These are phyloP conservation scores for Bos javanicus DNA, from an alignment of 2,113 vertebrate genomes.

Conservation along the genomic window DNA sequence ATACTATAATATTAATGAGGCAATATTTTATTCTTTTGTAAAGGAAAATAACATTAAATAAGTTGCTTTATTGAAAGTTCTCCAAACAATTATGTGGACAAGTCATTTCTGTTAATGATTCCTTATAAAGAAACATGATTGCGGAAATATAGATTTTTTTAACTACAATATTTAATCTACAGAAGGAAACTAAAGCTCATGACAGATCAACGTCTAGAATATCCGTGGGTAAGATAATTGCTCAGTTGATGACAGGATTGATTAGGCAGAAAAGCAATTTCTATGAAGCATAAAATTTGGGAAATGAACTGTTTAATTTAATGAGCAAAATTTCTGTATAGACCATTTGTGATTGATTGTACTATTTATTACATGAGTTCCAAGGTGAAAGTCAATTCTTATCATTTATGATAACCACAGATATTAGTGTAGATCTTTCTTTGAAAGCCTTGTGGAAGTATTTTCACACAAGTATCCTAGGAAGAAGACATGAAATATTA, in stretches of 20 bases:
- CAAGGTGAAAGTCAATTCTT: slow-evolving; percentile 35
- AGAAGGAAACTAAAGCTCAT: slow-evolving; percentile 35
- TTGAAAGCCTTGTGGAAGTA: slow-evolving; percentile 14
- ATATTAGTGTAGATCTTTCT: slow-evolving; percentile 10
- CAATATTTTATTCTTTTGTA: background rate
- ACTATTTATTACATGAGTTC: slow-evolving; percentile 11
- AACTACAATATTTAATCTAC: slow-evolving; percentile 31
- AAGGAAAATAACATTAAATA: slow-evolving; percentile 6
- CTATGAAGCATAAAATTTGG: slow-evolving; percentile 38
- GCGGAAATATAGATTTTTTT: background rate
- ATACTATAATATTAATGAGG: background rate
- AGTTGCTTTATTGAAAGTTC: background rate
- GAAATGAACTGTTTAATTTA: slow-evolving; percentile 60
- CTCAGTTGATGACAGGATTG: background rate
- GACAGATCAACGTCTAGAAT: background rate
- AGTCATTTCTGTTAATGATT: background rate
- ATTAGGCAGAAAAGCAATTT: slow-evolving; percentile 62
- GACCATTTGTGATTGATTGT: background rate
- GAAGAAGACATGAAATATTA: slow-evolving; percentile 48
- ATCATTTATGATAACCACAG: slow-evolving; percentile 4
- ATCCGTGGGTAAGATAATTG: slow-evolving; percentile 30
- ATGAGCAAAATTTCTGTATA: slow-evolving; percentile 42
- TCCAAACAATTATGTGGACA: background rate
- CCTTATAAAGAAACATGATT: slow-evolving; percentile 36
- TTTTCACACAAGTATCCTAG: background rate